Base-by-base conservation (phyloP, 2,113 vertebrate genomes). In the Archilochus colubris region DNA sequence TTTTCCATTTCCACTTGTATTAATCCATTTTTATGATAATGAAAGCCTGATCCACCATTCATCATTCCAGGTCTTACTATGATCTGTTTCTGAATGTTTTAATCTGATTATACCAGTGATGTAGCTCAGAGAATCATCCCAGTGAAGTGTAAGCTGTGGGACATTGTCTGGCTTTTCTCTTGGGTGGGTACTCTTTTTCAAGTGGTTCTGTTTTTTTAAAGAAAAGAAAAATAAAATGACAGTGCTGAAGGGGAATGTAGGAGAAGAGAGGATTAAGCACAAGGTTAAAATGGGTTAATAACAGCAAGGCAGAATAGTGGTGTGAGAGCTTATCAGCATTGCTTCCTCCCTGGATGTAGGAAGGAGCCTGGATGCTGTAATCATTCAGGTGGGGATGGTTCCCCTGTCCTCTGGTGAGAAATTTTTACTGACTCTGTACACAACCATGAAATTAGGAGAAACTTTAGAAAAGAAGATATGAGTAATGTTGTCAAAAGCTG, bases 51-150 rank as follows among this genome's bases (percentile, higher is more conserved):
- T 95, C 77, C 55, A 55, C 38, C 31, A 58, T 86, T 96, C 25
- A 16, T 63, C 23, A 53, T 72, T 88, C 43, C n/a, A 78, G 15
- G 55, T 50, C 12, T 82, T 93, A 55, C 24, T 50, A 38, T 59
- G 69, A 88, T 68, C 22, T 18, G 22, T 43, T 94, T 84, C 67
- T 93, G 50, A 93, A 70, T 13, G 44, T 72, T 77, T 89, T 57
- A 94, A 94, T 93, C 93, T 94, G 93, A 94, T 96, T 96, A 84
- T 76, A 69, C 8, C 33, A 75, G 48, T 2, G 2, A 50, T 33
- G 14, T 28, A 62, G 27, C 62, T 86, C 82, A 58, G 70, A 54
- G 82, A 88, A 96, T 91, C 80, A 89, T 14, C 17, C 51, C n/a
- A 67, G 44, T 6, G 3, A 86, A 86, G 30, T 59, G 79, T 88